Base-by-base conservation (phyloP, 2,113 vertebrate species). In the Uropsilus gracilis region DNA sequence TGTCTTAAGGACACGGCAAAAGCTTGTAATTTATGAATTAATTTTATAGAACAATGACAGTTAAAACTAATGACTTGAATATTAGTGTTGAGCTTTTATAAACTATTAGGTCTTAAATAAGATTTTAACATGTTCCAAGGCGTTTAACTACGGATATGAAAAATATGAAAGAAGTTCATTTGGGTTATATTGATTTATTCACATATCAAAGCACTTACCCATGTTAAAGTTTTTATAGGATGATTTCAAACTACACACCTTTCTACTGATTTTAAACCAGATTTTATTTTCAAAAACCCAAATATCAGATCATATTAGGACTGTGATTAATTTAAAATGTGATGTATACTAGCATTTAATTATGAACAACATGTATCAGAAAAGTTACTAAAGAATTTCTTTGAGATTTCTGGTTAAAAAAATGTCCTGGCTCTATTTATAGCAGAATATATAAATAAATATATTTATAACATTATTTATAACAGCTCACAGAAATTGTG, bases 211-310 rank as follows among this genome's bases (percentile, higher is more conserved):
- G 73, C 28, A 86, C n/a, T 95, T 37, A 92, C 71, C 42, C 55
- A 11, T 84, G 57, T 50, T 71, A 80, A 96, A n/a, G 46, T n/a
- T 73, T 94, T 94, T 30, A 17, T 10, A 89, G 75, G 61, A 37
- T 83, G 11, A 48, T 76, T 96, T 95, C 84, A 73, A 86, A 81
- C 94, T 89, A 37, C 71, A 80, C 6, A 92, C 32, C 82, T 1
- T 86, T 17, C 83, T 78, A 59, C 24, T 93, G 64, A 94, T 37
- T 91, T 90, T 93, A 93, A 91, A 91, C 53, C 37, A 83, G 73
- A 92, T 93, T 91, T 96, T 82, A 63, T 91, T 92, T 92, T 90
- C 5, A 69, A 39, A 89, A 93, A 55, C n/a, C 93, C 34, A 81
- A 81, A 76, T 90, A 92, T 78, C 44, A 89, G 57, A 12, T 63